Base-by-base conservation (phyloP, 2,797 vertebrate genomes). In the Falco peregrinus region DNA sequence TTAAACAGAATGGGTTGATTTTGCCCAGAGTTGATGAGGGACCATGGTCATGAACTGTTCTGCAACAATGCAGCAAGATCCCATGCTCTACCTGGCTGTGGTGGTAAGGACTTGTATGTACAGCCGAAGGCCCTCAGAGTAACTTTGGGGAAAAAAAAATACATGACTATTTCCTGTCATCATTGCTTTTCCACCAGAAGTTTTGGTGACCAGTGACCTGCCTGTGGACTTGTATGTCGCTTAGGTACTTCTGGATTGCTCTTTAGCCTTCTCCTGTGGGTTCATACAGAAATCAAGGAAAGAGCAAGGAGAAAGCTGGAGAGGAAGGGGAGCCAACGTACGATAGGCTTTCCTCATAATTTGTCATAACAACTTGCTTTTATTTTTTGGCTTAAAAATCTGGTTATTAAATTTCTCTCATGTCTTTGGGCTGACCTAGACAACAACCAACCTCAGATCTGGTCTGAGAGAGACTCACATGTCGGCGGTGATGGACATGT, bases 381-480 rank as follows among this genome's bases (percentile, higher is more conserved):
- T 75, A 71, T 90, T 95, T 92, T 95, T 77, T n/a, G 43, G 11
- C 61, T 84, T 93, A 53, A 75, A 90, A 54, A 90, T 15, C 20
- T 70, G 29, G 35, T 61, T 75, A 54, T 94, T 90, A 20, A 51
- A 54, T 79, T 89, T 90, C 33, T 75, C 9, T 79, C 9, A 6
- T 56, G 65, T 67, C 37, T 95, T 79, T 94, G 87, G 77, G 57
- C 67, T 90, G 73, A 90, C 63, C 60, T 89, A 65, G 93, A 84
- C 8, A 74, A 73, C 39, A 85, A 71, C 14, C n/a, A 87, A 67
- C 69, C 39, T 37, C 57, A 87, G 87, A 70, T 81, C 45, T 50
- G 60, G 61, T 90, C 61, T 91, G n/a, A 84, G 86, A 94, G 59
- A 76, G 85, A 96, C 76, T 51, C 67, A 11, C 0, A 0, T 79